Evolutionary conservation across 2,888 invertebrate genomes (phyloP), one percentile per base, ranked within the genome.

Genomic region (Dasysyrphus tricinctus): DNA sequence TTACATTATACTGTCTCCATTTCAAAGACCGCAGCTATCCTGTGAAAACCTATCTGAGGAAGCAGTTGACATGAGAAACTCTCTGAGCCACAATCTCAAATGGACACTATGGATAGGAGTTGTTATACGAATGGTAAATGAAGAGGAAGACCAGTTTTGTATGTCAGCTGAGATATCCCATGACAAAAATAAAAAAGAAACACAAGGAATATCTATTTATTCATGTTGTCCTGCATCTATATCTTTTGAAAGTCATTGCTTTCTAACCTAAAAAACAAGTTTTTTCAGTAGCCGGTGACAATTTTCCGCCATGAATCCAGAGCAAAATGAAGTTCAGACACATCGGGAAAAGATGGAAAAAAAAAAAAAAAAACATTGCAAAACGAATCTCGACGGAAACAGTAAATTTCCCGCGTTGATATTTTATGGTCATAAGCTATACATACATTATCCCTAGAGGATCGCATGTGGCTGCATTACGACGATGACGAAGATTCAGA

Each of bases 371-470:
- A 59, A 54, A 54, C 7, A 47, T 34, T 19, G 4, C 39, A 75
- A 69, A 19, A 80, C 56, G 70, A 75, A 65, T 65, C n/a, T n/a
- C 73, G 75, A 86, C 86, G 86, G 82, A 86, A 86, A 86, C 86
- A 86, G 86, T 86, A 86, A 86, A 86, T 86, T 78, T 86, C 75
- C 82, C 82, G 82, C 81, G 82, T 82, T 82, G 86, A 79, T 86
- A 82, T 86, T 86, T 86, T 86, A 86, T 86, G 82, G 82, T 82
- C 82, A 86, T 86, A 86, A 82, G 86, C 86, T 59, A 65, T 79
- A 74, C 79, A 86, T 86, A 86, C 54, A 86, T 82, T 86, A 86
- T 86, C 86, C 86, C 82, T 54, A 29, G 78, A 86, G 74, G 75
- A 82, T 75, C 59, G 65, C 78, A 72, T 78, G 78, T 70, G 32